These are phyloP conservation scores for Leptoclinus maculatus DNA, from an alignment of 2,797 vertebrate genomes.

Conservation along the genomic window DNA sequence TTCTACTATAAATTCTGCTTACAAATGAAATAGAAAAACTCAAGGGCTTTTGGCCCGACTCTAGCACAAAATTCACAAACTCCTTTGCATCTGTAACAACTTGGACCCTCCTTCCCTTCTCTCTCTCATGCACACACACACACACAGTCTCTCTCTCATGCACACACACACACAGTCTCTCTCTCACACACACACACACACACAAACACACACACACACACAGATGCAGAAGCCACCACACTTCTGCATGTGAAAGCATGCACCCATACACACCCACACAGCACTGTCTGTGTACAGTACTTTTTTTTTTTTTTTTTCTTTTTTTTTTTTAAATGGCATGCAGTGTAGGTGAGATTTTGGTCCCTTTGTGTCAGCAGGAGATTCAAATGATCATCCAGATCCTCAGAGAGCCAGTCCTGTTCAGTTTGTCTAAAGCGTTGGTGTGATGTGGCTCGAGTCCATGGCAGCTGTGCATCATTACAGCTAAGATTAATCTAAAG, in stretches of 20 bases:
- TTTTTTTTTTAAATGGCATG: slow-evolving; percentile 47
- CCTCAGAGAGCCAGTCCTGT: slow-evolving; percentile 51
- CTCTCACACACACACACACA: slow-evolving; percentile 5
- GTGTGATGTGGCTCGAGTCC: slow-evolving; percentile 47
- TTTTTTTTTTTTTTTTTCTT: slow-evolving; percentile 17
- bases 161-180: neutral
- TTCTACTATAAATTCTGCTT: slow-evolving; percentile 60
- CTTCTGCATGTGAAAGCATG: slow-evolving; percentile 59
- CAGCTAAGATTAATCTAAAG: slow-evolving; percentile 53
- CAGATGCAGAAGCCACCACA: slow-evolving; percentile 56
- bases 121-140: slow-evolving; percentile 15
- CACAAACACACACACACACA: slow-evolving; percentile 30
- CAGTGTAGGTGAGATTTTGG: slow-evolving; percentile 63
- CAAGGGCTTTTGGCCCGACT: slow-evolving; percentile 51
- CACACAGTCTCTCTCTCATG: no score
- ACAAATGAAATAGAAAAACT: slow-evolving; percentile 69
- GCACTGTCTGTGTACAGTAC: slow-evolving; percentile 40
- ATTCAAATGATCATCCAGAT: slow-evolving; percentile 58
- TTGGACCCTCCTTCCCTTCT: slow-evolving; percentile 2
- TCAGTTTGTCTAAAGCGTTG: slow-evolving; percentile 40
- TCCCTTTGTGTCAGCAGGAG: slow-evolving; percentile 67
- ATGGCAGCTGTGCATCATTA: slow-evolving; percentile 57
- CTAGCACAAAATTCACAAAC: slow-evolving; percentile 49
- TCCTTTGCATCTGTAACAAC: slow-evolving; percentile 37
- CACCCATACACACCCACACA: slow-evolving; percentile 25